These are phyloP conservation scores for Andrena haemorrhoa DNA, from an alignment of 2,888 invertebrate species.

Conservation along the genomic window DNA sequence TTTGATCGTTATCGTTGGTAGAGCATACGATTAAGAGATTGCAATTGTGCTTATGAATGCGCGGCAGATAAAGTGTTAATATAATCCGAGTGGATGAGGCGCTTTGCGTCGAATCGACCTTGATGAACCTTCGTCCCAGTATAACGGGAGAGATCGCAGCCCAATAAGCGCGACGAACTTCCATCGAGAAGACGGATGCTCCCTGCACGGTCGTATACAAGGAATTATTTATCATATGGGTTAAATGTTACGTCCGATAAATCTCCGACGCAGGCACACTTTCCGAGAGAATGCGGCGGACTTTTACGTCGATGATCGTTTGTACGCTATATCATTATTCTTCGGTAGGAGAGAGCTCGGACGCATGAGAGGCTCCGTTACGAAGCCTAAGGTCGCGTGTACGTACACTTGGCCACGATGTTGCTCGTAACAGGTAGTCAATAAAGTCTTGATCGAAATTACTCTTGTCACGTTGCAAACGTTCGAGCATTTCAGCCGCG, in stretches of 20 bases:
- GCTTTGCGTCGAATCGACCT: conserved; percentile 31
- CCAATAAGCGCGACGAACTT: conserved; percentile 43
- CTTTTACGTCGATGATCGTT: conserved; percentile 65
- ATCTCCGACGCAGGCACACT: conserved; percentile 54
- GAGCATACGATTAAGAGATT: background rate
- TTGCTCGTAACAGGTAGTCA: conserved; percentile 18
- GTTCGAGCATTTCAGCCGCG: background rate
- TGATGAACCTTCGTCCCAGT: conserved; percentile 48
- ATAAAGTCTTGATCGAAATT: background rate
- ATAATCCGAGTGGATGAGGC: conserved; percentile 10
- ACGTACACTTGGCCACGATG: background rate
- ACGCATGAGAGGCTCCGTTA: conserved; percentile 67
- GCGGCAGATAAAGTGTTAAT: conserved; percentile 1
- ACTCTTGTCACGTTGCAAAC: background rate
- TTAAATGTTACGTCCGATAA: conserved; percentile 65
- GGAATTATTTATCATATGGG: conserved; percentile 67
- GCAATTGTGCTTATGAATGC: background rate
- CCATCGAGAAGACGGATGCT: conserved; percentile 43
- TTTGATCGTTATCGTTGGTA: background rate
- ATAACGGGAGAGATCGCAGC: conserved; percentile 48
- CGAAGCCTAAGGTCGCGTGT: conserved; percentile 19
- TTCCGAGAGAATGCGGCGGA: conserved; percentile 61
- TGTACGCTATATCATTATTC: conserved; percentile 61
- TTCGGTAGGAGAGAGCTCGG: conserved; percentile 47
- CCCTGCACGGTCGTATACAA: conserved; percentile 35